Conservation (phyloP, 2,797 vertebrate species). For the Syndactyla subalaris region DNA sequence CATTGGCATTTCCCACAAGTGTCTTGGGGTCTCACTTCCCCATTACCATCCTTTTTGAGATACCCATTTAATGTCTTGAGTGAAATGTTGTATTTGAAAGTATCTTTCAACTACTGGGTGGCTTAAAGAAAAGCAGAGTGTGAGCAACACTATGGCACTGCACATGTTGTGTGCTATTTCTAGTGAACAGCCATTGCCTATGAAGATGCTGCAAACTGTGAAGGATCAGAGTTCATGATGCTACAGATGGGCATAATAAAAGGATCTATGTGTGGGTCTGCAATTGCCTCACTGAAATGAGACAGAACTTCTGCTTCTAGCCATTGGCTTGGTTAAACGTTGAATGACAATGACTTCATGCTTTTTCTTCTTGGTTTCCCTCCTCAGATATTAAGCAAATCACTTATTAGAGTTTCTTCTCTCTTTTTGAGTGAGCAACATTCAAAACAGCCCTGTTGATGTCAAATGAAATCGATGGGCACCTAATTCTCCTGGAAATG, state of each 20-base stretch:
- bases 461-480: neutral
- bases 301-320: neutral
- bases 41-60: fast-evolving
- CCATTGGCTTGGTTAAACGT: neutral
- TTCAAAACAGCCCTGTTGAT: neutral
- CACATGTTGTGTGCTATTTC: neutral
- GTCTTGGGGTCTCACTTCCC: neutral
- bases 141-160: neutral
- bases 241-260: neutral
- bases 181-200: neutral
- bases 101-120: neutral
- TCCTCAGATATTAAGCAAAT: neutral
- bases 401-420: neutral
- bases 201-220: neutral
- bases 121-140: neutral
- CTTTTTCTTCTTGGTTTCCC: neutral
- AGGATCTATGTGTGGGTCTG: neutral
- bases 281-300: fast-evolving
- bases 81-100: neutral
- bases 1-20: neutral
- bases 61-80: fast-evolving
- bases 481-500: neutral
- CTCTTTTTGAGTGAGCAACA: neutral
- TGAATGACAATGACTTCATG: neutral
- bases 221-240: neutral